Evolutionary conservation across 2,797 vertebrate species (phyloP).

Genomic region (Lutjanus campechanus): DNA sequence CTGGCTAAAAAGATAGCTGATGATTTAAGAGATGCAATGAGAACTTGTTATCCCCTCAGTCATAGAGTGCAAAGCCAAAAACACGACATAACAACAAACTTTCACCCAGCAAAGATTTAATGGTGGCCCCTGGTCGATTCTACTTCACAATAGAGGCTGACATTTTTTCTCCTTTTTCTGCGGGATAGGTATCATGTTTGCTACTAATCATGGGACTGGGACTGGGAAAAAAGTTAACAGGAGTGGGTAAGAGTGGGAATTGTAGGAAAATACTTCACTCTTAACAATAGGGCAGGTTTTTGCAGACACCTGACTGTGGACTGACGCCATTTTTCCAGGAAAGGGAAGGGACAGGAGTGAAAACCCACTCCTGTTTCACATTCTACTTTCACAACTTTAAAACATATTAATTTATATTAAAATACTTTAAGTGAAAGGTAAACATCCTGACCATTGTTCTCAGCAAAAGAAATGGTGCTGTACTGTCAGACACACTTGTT

Average conservation of each 20-base stretch:
- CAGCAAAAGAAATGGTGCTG: background rate
- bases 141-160: background rate
- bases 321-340: too few relatives aligned
- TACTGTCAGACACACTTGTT: constrained; percentile 16
- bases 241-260: too few relatives aligned
- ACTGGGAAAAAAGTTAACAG: too few relatives aligned
- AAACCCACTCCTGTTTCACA: too few relatives aligned
- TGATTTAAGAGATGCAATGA: background rate
- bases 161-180: too few relatives aligned
- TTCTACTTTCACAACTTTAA: background rate
- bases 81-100: background rate
- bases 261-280: too few relatives aligned
- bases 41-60: background rate
- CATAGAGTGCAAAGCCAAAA: background rate
- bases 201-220: too few relatives aligned
- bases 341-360: too few relatives aligned
- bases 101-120: background rate
- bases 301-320: too few relatives aligned
- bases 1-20: background rate
- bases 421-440: background rate
- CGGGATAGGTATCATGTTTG: too few relatives aligned
- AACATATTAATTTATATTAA: background rate
- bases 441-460: background rate
- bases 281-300: too few relatives aligned
- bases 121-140: background rate